Percentiles rank a stretch among this genome's conserved stretches.
Conservation (phyloP, 2,113 vertebrate genomes). For the Lasiurus cinereus region DNA sequence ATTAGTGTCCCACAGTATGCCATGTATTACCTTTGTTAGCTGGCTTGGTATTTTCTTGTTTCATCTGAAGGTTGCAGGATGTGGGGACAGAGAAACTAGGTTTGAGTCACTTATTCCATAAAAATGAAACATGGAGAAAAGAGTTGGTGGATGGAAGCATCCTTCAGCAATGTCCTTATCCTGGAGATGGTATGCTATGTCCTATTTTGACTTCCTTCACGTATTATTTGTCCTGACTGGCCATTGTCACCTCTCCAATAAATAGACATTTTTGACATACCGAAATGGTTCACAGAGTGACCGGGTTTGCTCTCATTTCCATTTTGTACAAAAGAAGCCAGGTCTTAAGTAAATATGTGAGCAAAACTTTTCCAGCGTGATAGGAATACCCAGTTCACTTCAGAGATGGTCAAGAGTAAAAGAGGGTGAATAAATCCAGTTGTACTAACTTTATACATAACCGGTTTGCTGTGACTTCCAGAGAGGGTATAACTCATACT, state of each 20-base stretch:
- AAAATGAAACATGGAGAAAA: neutral
- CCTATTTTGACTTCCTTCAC: neutral
- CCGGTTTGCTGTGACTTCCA: slow-evolving; percentile 17
- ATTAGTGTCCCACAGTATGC: neutral
- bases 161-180: slow-evolving; percentile 63
- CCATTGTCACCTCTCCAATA: slow-evolving; percentile 61
- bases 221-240: slow-evolving; percentile 75
- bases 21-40: neutral
- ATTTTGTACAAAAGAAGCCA: neutral
- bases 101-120: slow-evolving; percentile 42
- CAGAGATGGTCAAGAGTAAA: neutral
- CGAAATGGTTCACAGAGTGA: slow-evolving; percentile 22
- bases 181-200: neutral
- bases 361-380: neutral
- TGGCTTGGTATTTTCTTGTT: neutral
- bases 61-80: neutral
- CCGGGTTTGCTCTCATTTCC: neutral
- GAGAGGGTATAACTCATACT: neutral
- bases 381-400: neutral
- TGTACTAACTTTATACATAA: neutral
- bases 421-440: neutral
- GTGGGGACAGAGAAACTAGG: neutral
- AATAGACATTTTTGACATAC: slow-evolving; percentile 1
- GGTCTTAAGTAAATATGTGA: slow-evolving; percentile 62
- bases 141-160: neutral